Conservation (phyloP, 2,888 invertebrate species). For the Sarcophaga variegata region DNA sequence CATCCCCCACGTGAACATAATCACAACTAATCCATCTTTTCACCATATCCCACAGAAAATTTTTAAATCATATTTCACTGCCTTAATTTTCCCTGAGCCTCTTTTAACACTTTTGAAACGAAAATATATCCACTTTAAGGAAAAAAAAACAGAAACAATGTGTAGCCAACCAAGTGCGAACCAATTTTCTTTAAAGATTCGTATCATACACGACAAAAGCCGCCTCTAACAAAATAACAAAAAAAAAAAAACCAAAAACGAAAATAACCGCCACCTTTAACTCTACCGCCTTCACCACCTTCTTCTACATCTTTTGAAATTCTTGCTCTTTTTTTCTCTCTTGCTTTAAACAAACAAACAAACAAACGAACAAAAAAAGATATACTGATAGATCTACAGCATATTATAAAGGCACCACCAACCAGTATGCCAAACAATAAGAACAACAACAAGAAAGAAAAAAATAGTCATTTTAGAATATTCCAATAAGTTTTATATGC, state of each 20-base stretch:
- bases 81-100: no score
- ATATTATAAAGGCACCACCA: constrained; percentile 34
- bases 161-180: constrained; percentile 65
- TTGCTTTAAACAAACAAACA: neutral
- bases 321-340: neutral
- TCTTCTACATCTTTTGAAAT: constrained; percentile 38
- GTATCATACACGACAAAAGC: constrained; percentile 68
- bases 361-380: constrained; percentile 16
- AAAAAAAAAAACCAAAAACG: neutral
- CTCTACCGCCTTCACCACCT: constrained; percentile 57
- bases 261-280: constrained; percentile 48
- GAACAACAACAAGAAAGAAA: neutral
- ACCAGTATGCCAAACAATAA: no score
- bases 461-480: constrained; percentile 50
- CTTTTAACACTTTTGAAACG: no score
- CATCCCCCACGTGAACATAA: no score
- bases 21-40: no score
- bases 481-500: constrained; percentile 23
- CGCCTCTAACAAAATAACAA: constrained; percentile 46
- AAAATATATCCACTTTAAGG: no score
- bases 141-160: neutral
- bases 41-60: no score
- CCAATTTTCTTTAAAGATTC: constrained; percentile 70
- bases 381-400: constrained; percentile 62
- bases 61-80: no score